Evolutionary conservation across 2,888 invertebrate species (phyloP), one percentile per base, ranked within the genome.

Genomic region (Eumerus sabulonum): DNA sequence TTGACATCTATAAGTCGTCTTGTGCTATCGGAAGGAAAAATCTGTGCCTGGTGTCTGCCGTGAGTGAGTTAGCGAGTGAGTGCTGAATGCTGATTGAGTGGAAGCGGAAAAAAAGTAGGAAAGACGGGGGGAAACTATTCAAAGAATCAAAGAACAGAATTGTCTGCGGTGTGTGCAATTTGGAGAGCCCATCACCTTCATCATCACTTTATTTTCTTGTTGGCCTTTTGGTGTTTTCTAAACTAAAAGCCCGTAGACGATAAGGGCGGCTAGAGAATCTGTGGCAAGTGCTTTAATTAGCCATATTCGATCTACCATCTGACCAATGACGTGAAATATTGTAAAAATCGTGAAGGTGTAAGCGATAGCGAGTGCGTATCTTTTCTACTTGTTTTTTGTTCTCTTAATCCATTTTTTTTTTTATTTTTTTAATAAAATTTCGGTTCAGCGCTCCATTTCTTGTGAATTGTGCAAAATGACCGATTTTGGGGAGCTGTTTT

Each of bases 401-500:
- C 16, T n/a, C n/a, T n/a, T 9, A 44, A 44, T 13, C 13, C n/a
- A n/a, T 27, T 27, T 2, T 27, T 27, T 7, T 27, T 4, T 27
- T 27, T 27, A 7, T 27, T 27, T 27, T 4, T 4, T 27, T 4
- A 27, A 27, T 4, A 27, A 27, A 27, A 27, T 27, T 27, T 7
- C 3, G 27, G 2, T 27, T 27, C 27, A 7, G 27, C 7, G 27
- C 27, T 27, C 27, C 27, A 7, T 27, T 27, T 27, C 2, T 27
- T 27, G 27, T 2, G 27, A 27, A 27, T 2, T 27, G 27, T 27
- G 12, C 40, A 76, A 76, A 59, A 87, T 88, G 88, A 87, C 87
- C 64, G 87, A 88, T 82, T 85, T 83, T 73, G 79, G 85, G 81
- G 88, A 86, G 71, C 84, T 85, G 82, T 82, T 89, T 50, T 87